A percentile compares a stretch with the other conserved stretches of the same genome.
Conservation (phyloP, 2,797 vertebrate species). For the Florisuga fusca region DNA sequence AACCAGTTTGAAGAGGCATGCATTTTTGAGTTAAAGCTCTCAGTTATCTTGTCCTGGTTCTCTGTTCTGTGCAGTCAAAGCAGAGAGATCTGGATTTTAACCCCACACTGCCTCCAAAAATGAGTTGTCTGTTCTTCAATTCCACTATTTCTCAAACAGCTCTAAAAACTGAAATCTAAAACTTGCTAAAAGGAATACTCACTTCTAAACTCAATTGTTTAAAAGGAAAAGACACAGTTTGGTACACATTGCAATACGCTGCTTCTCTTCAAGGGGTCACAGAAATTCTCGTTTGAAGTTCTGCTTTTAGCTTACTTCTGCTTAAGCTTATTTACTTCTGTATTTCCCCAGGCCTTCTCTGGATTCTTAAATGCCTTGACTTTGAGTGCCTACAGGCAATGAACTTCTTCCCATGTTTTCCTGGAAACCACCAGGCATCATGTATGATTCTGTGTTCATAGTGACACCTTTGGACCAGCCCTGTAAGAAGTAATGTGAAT, state of each 20-base stretch:
- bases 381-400: background rate
- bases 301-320: conserved; percentile 55
- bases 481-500: background rate
- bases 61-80: background rate
- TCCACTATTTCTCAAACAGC: background rate
- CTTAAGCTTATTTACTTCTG: conserved; percentile 27
- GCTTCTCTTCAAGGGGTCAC: background rate
- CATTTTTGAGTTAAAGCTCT: conserved; percentile 11
- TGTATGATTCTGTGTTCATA: background rate
- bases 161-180: background rate
- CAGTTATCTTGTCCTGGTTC: background rate
- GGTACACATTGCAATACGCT: background rate
- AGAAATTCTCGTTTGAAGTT: conserved; percentile 38
- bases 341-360: conserved; percentile 1
- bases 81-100: conserved; percentile 21
- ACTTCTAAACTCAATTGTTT: background rate
- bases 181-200: background rate
- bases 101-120: background rate
- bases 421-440: background rate
- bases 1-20: conserved; percentile 4
- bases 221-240: background rate
- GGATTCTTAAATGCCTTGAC: background rate
- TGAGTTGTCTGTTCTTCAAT: background rate
- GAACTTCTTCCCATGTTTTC: background rate
- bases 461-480: background rate